A percentile compares a stretch with the other conserved stretches of the same genome.
These are phyloP conservation scores for Tortrix viridana DNA, from an alignment of 2,888 invertebrate species.

Conservation along the genomic window DNA sequence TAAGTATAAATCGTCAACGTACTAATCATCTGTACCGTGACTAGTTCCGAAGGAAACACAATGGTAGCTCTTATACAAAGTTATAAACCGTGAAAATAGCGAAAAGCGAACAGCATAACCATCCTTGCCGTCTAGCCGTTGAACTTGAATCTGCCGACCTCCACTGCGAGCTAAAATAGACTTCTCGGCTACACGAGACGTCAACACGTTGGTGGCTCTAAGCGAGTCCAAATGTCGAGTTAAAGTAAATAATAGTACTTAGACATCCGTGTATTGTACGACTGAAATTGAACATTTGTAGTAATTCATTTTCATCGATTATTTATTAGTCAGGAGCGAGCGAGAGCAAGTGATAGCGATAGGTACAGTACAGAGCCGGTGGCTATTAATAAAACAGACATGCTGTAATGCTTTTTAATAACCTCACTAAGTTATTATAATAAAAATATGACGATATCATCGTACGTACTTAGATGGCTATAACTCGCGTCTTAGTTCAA, in stretches of 20 bases:
- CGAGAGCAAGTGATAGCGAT: too few relatives aligned
- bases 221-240: background rate
- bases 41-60: background rate
- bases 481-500: too few relatives aligned
- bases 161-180: slow-evolving; percentile 69
- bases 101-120: background rate
- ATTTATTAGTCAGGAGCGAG: too few relatives aligned
- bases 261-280: too few relatives aligned
- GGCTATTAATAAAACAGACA: too few relatives aligned
- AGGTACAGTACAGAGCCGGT: too few relatives aligned
- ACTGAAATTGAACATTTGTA: too few relatives aligned
- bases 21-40: too few relatives aligned
- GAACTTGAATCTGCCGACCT: slow-evolving; percentile 74
- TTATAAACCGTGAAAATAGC: slow-evolving; percentile 12
- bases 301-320: too few relatives aligned
- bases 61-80: background rate
- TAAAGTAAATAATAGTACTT: background rate
- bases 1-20: too few relatives aligned
- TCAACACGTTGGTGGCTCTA: slow-evolving; percentile 11
- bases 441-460: too few relatives aligned
- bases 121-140: slow-evolving; percentile 70
- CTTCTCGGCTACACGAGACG: slow-evolving; percentile 3
- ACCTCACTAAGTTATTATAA: background rate
- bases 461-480: too few relatives aligned
- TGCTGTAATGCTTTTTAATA: background rate